phyloP scores from a whole-genome alignment of 2,797 vertebrate genomes.

The Dendrocincla fuliginosa region DNA sequence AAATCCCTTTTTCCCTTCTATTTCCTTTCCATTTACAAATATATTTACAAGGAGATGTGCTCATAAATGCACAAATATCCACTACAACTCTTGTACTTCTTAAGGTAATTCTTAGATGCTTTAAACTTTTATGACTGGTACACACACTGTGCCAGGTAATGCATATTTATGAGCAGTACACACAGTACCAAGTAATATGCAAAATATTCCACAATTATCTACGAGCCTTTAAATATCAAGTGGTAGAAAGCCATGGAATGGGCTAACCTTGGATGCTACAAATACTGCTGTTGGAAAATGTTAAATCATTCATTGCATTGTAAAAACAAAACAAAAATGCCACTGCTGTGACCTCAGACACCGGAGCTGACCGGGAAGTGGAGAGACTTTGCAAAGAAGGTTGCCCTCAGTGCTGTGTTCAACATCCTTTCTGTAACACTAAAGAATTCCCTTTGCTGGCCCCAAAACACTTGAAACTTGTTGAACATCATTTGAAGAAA shows the following conservation, averaged over 20 bases:
- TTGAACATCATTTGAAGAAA: not conserved
- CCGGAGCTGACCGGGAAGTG: not conserved
- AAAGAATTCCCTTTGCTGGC: not conserved
- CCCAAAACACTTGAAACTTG: not conserved
- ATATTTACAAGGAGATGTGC: not conserved
- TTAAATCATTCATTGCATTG: not conserved
- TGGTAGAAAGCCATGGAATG: not conserved
- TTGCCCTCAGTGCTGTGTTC: not conserved
- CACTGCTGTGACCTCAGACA: not conserved
- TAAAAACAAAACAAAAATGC: not conserved
- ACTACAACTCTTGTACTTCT: not conserved
- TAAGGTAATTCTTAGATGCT: not conserved
- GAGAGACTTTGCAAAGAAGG: not conserved
- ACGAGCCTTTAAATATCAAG: constrained; percentile 7
- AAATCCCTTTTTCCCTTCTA: not conserved
- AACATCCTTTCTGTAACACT: not conserved
- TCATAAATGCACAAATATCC: constrained; percentile 4
- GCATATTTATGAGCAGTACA: constrained; percentile 22
- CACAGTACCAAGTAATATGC: not conserved
- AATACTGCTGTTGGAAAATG: not conserved
- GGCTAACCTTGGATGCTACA: not conserved
- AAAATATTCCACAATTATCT: constrained; percentile 30
- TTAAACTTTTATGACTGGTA: constrained; percentile 41
- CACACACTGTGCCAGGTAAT: not conserved
- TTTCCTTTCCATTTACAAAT: constrained; percentile 8